Conservation (phyloP, 2,113 vertebrate species). For the Cynopterus brachyotis region DNA sequence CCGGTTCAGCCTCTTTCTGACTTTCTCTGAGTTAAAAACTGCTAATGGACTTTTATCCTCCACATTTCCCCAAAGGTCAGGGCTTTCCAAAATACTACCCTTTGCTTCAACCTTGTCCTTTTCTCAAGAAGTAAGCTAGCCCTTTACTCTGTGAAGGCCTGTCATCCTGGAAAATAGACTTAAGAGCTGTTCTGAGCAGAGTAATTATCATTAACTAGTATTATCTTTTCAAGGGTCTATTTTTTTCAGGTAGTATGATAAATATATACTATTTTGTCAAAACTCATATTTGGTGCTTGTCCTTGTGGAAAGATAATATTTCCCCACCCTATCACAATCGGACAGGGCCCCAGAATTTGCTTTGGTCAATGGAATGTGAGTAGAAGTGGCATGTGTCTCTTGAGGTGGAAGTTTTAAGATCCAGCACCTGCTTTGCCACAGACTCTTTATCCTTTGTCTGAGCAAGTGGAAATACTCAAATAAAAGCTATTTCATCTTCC, state of each 20-base stretch:
- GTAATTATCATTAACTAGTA: neutral
- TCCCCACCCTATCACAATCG: neutral
- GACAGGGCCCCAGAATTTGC: neutral
- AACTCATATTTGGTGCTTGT: neutral
- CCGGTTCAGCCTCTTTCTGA: neutral
- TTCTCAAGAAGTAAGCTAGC: neutral
- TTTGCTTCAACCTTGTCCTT: neutral
- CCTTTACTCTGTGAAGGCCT: neutral
- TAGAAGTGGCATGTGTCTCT: neutral
- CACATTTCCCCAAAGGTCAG: neutral
- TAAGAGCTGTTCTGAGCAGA: neutral
- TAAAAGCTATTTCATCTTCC: neutral
- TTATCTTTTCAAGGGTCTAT: neutral
- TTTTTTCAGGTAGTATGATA: neutral
- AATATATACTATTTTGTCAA: neutral
- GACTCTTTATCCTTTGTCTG: neutral
- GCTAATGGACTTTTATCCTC: neutral
- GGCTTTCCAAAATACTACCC: neutral
- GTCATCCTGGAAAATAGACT: neutral
- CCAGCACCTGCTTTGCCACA: neutral
- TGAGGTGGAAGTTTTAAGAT: neutral
- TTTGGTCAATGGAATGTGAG: neutral
- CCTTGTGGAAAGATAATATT: neutral
- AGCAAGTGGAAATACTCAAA: neutral
- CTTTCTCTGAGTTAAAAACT: neutral